Conservation (phyloP, 2,797 vertebrate genomes). For the Stomatorhinus walkeri region DNA sequence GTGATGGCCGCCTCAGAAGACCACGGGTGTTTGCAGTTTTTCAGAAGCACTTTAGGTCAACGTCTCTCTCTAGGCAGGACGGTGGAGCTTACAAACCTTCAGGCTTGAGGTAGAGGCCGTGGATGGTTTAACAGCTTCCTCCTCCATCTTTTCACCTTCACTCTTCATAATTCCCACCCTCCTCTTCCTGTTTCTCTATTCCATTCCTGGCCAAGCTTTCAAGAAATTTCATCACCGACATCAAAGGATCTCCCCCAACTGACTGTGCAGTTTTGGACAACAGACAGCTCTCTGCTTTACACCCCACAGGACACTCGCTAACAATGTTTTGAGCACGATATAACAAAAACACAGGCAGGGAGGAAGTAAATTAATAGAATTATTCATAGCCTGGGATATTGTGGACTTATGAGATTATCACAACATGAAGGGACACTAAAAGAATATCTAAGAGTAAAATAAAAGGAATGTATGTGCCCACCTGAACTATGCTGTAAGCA, state of each 20-base stretch:
- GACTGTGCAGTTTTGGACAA: conserved; percentile 3
- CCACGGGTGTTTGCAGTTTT: not conserved
- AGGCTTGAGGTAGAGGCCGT: not conserved
- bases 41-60: not conserved
- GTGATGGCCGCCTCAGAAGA: not conserved
- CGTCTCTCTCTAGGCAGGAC: not conserved
- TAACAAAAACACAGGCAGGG: not conserved
- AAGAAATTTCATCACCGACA: conserved; percentile 8
- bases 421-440: not conserved
- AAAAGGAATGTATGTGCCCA: not conserved
- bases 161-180: conserved; percentile 9
- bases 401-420: not conserved
- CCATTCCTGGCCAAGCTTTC: not conserved
- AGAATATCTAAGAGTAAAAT: not conserved
- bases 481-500: not conserved
- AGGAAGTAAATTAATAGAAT: conserved; percentile 6
- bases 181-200: not conserved
- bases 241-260: not conserved
- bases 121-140: not conserved
- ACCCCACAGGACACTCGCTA: conserved; percentile 1
- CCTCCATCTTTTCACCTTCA: conserved; percentile 25
- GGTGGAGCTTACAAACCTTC: not conserved
- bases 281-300: conserved; percentile 1
- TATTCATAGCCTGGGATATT: conserved; percentile 2
- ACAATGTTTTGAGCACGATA: not conserved